Base-by-base conservation (phyloP, 2,888 invertebrate species). In the Seira sanloemensis region DNA sequence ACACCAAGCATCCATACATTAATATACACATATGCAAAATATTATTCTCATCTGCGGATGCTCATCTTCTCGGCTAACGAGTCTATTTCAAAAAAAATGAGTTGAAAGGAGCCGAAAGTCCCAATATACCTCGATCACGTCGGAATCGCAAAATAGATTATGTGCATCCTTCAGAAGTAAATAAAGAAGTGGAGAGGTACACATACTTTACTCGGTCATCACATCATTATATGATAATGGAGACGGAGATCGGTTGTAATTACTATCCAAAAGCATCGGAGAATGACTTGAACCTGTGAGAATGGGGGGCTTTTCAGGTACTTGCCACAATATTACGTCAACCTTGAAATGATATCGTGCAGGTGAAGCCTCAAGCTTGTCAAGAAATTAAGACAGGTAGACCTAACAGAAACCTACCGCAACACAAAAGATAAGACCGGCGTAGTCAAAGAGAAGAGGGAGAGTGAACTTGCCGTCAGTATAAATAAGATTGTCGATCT, bases 311-410 rank as follows among this genome's bases (percentile, higher is more conserved):
- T 12, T 58, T 74, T 74, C 75, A 75, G 75, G 75, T 75, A 75
- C 73, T 73, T 18, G 50, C 66, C 72, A 72, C 66, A 78, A 66
- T 72, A 73, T 74, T 25, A n/a, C 50, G 67, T 74, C 75, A 81
- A 75, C 81, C 81, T 81, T 81, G 81, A 81, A 54, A 74, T 37
- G 69, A 75, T 81, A 81, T 81, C 81, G 81, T 81, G 81, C 62
- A 65, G n/a, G 81, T 37, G 12, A 37, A 37, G 12, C 5, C 37
- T 37, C 68, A 74, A 74, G 73, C 74, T 27, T 73, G 23, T 74
- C 65, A 37, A 25, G 67, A 27, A 26, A 37, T 21, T 46, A 37
- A 62, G 71, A 50, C 46, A 69, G 72, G 65, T 18, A 78, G 65
- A 58, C 71, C 19, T 37, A 2, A 72, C 24, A 54, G 16, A 74